phyloP scores from a whole-genome alignment of 2,888 invertebrate genomes.

The Mongoloraphidia duomilia region DNA sequence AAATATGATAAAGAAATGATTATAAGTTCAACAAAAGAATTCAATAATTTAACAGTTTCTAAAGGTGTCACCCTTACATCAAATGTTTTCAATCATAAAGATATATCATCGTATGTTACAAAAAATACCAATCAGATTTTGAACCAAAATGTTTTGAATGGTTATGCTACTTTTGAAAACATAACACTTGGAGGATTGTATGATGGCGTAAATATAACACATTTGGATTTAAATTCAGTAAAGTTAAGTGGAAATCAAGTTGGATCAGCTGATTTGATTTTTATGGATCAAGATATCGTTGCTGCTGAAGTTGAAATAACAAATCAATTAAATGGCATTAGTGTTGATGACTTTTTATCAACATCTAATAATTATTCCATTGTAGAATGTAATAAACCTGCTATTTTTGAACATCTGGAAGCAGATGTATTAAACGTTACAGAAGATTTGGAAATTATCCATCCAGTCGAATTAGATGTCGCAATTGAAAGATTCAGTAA shows the following conservation, averaged over 20 bases:
- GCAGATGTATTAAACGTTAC: slow-evolving; percentile 22
- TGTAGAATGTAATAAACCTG: slow-evolving; percentile 1
- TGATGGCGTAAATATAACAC: slow-evolving; percentile 29
- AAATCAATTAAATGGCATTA: slow-evolving; percentile 26
- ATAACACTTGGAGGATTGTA: slow-evolving; percentile 28
- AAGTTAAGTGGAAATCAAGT: slow-evolving; percentile 28
- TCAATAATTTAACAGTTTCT: slow-evolving; percentile 27
- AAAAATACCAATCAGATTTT: slow-evolving; percentile 34
- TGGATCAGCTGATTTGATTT: slow-evolving; percentile 26
- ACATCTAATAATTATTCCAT: slow-evolving; percentile 12
- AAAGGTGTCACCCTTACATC: slow-evolving; percentile 29
- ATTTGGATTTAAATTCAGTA: slow-evolving; percentile 29
- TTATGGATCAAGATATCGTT: slow-evolving; percentile 21
- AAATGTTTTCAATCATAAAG: slow-evolving; percentile 30
- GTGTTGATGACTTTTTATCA: slow-evolving; percentile 20
- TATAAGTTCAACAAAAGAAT: slow-evolving; percentile 33
- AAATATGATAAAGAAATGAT: slow-evolving; percentile 17
- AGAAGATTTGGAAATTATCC: slow-evolving; percentile 24
- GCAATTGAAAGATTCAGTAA: slow-evolving; percentile 23
- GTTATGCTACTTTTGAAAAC: slow-evolving; percentile 31
- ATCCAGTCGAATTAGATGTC: slow-evolving; percentile 25
- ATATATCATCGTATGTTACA: slow-evolving; percentile 32
- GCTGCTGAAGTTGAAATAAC: slow-evolving; percentile 25
- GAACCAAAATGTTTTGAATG: slow-evolving; percentile 25
- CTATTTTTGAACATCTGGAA: slow-evolving; percentile 20